phyloP scores from a whole-genome alignment of 2,888 invertebrate species.

The Choreutis nemorana region DNA sequence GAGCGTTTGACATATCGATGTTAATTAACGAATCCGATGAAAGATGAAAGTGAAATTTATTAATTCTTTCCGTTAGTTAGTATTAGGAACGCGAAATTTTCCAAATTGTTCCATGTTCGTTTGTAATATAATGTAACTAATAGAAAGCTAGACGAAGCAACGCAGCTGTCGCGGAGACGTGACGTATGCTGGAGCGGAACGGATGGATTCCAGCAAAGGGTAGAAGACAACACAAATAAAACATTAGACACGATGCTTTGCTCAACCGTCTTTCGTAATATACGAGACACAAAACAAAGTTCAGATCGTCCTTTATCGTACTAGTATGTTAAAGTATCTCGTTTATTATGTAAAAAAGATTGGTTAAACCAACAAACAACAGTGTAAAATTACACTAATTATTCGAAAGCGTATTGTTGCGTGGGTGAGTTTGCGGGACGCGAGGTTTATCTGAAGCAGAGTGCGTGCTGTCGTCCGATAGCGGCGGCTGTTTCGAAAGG shows the following conservation, averaged over 20 bases:
- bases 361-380: background rate
- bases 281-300: too few species aligned
- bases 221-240: slow-evolving; percentile 54
- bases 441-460: slow-evolving; percentile 3
- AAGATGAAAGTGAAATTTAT: too few species aligned
- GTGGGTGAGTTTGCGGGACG: too few species aligned
- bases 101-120: too few species aligned
- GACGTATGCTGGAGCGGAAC: slow-evolving; percentile 59
- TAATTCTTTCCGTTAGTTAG: too few species aligned
- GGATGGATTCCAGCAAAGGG: slow-evolving; percentile 51
- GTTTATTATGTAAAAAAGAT: background rate
- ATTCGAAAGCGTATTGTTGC: too few species aligned
- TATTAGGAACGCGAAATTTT: too few species aligned
- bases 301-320: too few species aligned
- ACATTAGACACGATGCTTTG: slow-evolving; percentile 44
- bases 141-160: slow-evolving; percentile 58
- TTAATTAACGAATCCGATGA: slow-evolving; percentile 4
- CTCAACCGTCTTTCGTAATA: slow-evolving; percentile 36
- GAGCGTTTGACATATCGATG: slow-evolving; percentile 18
- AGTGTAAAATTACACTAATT: too few species aligned
- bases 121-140: slow-evolving; percentile 53
- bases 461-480: slow-evolving; percentile 25
- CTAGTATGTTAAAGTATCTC: too few species aligned
- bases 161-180: slow-evolving; percentile 59
- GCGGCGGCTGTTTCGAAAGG: slow-evolving; percentile 54